Conservation (phyloP, 2,113 vertebrate genomes). For the Dolichallabes microphthalmus region DNA sequence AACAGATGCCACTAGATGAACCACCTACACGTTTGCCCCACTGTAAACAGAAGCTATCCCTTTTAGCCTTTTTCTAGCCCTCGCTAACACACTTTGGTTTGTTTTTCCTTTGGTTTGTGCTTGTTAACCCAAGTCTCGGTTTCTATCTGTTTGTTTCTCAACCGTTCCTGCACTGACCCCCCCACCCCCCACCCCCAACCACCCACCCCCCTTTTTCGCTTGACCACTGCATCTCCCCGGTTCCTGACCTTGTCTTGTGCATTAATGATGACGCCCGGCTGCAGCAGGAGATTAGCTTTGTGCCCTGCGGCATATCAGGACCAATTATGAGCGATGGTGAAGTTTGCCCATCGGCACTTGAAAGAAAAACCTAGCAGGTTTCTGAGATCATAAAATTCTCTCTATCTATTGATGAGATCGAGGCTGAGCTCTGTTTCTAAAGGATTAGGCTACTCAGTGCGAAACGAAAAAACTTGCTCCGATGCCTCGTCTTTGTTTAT, state of each 20-base stretch:
- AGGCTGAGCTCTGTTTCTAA: constrained; percentile 56
- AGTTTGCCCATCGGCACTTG: constrained; percentile 69
- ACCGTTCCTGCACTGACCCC: background rate
- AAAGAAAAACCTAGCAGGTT: constrained; percentile 54
- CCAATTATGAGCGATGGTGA: constrained; percentile 70
- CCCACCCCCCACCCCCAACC: no score
- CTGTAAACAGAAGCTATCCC: background rate
- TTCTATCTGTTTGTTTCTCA: background rate
- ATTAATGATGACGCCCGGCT: constrained; percentile 75
- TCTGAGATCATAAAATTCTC: constrained; percentile 61
- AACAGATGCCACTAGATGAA: background rate
- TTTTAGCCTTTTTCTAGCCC: background rate
- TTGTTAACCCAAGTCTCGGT: background rate
- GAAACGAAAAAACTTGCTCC: constrained; percentile 38
- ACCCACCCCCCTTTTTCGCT: constrained; percentile 56
- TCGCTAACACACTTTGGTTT: background rate
- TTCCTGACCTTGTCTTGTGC: constrained; percentile 69
- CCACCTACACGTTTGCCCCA: background rate
- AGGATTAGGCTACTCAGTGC: constrained; percentile 54
- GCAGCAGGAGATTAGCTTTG: constrained; percentile 72
- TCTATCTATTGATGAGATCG: constrained; percentile 63
- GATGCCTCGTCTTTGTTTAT: constrained; percentile 3
- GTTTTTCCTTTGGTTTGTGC: background rate
- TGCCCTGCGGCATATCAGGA: constrained; percentile 63
- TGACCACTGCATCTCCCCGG: constrained; percentile 65